phyloP scores from a whole-genome alignment of 2,797 vertebrate genomes.

The Dicrostonyx torquatus region DNA sequence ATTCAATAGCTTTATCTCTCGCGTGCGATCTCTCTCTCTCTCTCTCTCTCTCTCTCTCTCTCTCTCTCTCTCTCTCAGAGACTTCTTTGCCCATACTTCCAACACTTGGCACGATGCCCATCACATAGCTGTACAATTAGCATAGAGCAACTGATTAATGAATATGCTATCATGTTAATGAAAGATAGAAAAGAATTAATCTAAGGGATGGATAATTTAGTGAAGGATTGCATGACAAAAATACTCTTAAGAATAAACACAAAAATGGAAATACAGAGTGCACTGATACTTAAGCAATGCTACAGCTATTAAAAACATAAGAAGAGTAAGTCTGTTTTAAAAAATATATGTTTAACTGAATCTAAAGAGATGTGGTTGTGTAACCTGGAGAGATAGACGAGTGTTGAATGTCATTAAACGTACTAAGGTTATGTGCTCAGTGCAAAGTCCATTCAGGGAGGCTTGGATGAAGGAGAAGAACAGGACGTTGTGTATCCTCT shows the following conservation, averaged over 20 bases:
- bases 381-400: not conserved
- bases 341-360: not conserved
- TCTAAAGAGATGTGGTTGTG: not conserved
- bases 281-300: not conserved
- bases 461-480: not conserved
- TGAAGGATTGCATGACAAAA: not conserved
- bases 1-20: not conserved
- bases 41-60: not conserved
- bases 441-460: not conserved
- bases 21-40: not conserved
- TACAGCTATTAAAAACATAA: not conserved
- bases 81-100: not conserved
- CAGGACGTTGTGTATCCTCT: not conserved
- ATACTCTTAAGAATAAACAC: not conserved
- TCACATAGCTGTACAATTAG: not conserved
- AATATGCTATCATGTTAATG: not conserved
- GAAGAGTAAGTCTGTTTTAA: not conserved
- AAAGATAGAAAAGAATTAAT: not conserved
- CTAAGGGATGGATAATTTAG: not conserved
- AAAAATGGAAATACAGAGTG: not conserved
- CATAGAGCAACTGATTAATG: not conserved
- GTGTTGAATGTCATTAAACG: slow-evolving; percentile 4
- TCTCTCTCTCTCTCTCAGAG: not conserved
- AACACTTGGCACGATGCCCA: not conserved
- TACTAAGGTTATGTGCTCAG: not conserved